phyloP scores from a whole-genome alignment of 2,888 invertebrate genomes.

The Epiblema foenella region DNA sequence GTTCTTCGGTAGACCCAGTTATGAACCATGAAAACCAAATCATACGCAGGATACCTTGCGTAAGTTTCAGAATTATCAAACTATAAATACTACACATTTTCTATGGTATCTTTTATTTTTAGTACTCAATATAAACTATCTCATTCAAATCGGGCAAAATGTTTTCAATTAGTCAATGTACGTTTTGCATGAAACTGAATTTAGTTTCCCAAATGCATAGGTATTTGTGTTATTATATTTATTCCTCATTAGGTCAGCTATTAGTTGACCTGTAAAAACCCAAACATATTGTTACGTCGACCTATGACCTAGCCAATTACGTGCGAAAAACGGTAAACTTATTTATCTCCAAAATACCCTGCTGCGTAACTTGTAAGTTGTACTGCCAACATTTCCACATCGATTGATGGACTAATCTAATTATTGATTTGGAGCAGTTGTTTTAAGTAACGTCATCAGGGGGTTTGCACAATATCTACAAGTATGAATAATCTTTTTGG shows the following conservation, averaged over 20 bases:
- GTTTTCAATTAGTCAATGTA: background rate
- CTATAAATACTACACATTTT: no score
- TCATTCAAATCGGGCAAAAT: background rate
- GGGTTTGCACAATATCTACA: conserved; percentile 50
- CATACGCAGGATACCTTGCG: no score
- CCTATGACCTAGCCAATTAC: conserved; percentile 27
- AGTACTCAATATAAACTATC: background rate
- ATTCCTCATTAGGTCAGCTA: conserved; percentile 22
- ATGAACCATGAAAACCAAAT: background rate
- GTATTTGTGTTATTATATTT: conserved; percentile 8
- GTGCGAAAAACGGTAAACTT: conserved; percentile 26
- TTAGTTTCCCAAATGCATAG: conserved; percentile 17
- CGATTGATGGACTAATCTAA: conserved; percentile 50
- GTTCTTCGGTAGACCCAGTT: background rate
- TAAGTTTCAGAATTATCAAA: no score
- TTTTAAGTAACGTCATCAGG: conserved; percentile 51
- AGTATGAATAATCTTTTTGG: conserved; percentile 55
- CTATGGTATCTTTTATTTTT: no score
- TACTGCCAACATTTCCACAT: background rate
- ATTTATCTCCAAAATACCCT: conserved; percentile 27
- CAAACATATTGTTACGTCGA: conserved; percentile 22
- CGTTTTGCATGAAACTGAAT: background rate
- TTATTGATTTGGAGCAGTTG: conserved; percentile 57
- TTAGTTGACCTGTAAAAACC: conserved; percentile 35
- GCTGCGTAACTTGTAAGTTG: background rate